Percentiles rank a stretch among this genome's conserved stretches.
phyloP scores from a whole-genome alignment of 2,113 vertebrate genomes.

The Phalacrocorax brasilianus region DNA sequence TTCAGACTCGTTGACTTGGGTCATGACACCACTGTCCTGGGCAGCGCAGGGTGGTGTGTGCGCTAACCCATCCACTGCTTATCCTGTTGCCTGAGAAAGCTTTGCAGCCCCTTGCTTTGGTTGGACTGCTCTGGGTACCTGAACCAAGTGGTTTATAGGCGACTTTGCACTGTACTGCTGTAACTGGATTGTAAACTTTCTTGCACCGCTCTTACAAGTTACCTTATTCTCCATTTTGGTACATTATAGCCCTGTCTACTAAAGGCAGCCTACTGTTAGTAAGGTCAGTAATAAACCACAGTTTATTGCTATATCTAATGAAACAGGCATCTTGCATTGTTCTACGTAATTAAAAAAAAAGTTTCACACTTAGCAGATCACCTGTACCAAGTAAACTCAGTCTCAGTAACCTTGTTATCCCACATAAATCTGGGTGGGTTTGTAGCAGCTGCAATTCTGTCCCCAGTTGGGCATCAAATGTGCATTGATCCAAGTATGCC shows the following conservation, averaged over 20 bases:
- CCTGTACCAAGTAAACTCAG: background rate
- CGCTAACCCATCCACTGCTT: background rate
- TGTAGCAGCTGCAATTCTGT: background rate
- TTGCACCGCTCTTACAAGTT: background rate
- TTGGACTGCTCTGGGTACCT: background rate
- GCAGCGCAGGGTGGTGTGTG: background rate
- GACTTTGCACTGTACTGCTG: background rate
- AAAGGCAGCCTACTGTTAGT: background rate
- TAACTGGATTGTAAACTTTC: background rate
- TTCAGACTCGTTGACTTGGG: background rate
- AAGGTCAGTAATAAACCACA: background rate
- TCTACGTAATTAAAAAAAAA: fast-evolving
- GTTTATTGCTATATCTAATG: background rate
- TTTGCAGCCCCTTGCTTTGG: background rate
- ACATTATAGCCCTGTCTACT: background rate
- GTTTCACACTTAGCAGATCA: background rate
- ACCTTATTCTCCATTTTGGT: background rate
- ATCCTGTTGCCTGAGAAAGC: background rate
- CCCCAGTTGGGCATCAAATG: background rate
- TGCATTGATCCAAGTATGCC: background rate
- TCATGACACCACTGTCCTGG: background rate
- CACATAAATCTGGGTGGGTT: background rate
- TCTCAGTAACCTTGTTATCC: background rate
- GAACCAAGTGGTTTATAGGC: background rate
- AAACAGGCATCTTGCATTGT: background rate